Percentiles rank a stretch among this genome's conserved stretches.
These are phyloP conservation scores for Liodrosophila aerea DNA, from an alignment of 2,888 invertebrate species.

Conservation along the genomic window DNA sequence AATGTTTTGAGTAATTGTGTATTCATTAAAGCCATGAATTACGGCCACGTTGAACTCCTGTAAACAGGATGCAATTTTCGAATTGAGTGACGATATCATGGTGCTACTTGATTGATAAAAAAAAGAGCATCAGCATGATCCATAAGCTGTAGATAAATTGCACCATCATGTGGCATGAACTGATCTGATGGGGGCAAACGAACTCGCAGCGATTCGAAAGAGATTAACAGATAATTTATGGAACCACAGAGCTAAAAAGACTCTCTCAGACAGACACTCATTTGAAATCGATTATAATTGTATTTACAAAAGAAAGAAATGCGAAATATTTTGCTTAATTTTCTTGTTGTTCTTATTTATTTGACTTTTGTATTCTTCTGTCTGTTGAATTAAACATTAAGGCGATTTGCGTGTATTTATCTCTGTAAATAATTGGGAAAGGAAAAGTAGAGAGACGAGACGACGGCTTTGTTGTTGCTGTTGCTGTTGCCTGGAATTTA, in stretches of 20 bases:
- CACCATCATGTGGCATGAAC: constrained; percentile 15
- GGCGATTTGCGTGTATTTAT: constrained; percentile 54
- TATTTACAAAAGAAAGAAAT: constrained; percentile 28
- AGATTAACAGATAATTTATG: constrained; percentile 59
- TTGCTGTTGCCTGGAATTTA: constrained; percentile 45
- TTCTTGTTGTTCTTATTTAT: background rate
- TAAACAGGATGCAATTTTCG: constrained; percentile 63
- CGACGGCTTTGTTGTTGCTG: background rate
- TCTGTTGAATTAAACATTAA: constrained; percentile 59
- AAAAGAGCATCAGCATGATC: background rate
- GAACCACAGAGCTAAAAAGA: constrained; percentile 22
- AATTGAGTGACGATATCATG: constrained; percentile 51
- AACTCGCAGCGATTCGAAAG: constrained; percentile 32
- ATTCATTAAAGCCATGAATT: background rate
- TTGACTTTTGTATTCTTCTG: constrained; percentile 23
- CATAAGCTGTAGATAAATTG: background rate
- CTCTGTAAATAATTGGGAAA: constrained; percentile 55
- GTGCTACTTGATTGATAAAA: constrained; percentile 2
- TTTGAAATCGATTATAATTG: constrained; percentile 50
- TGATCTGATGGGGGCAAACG: constrained; percentile 25
- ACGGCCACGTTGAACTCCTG: constrained; percentile 41
- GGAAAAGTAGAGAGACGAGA: constrained; percentile 27
- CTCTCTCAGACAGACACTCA: constrained; percentile 23
- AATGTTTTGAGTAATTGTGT: constrained; percentile 50
- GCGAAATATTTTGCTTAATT: background rate